phyloP scores from a whole-genome alignment of 2,888 invertebrate species.

The Eupithecia abbreviata region DNA sequence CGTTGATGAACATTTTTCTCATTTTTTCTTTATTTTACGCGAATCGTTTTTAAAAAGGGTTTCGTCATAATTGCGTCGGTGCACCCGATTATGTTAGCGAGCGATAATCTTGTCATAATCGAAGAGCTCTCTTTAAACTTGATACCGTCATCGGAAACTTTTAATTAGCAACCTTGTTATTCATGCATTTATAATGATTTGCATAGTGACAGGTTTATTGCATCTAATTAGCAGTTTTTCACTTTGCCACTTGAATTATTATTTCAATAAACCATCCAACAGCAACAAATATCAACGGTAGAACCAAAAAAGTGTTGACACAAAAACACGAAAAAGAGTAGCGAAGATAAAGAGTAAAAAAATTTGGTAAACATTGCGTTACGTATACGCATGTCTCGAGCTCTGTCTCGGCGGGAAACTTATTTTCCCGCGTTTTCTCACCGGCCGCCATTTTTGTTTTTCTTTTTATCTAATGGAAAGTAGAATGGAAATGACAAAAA shows the following conservation, averaged over 20 bases:
- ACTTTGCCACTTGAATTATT: neutral
- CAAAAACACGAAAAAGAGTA: constrained; percentile 41
- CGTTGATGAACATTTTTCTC: constrained; percentile 84
- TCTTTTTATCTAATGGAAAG: constrained; percentile 30
- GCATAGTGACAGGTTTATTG: constrained; percentile 20
- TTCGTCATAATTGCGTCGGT: constrained; percentile 82
- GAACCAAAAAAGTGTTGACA: constrained; percentile 39
- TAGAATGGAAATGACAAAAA: neutral
- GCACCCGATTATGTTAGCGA: constrained; percentile 74
- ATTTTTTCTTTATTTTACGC: constrained; percentile 82
- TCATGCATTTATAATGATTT: constrained; percentile 30
- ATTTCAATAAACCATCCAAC: constrained; percentile 12
- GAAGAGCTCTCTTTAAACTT: constrained; percentile 21
- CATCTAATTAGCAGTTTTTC: constrained; percentile 10
- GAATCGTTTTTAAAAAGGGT: constrained; percentile 84
- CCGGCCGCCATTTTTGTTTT: constrained; percentile 62
- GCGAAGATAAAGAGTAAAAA: constrained; percentile 55
- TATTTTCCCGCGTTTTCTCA: constrained; percentile 79
- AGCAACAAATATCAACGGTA: constrained; percentile 36
- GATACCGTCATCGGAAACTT: constrained; percentile 26
- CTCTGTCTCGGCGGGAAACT: constrained; percentile 77
- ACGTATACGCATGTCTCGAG: constrained; percentile 76
- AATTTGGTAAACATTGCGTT: constrained; percentile 70
- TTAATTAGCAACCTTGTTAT: constrained; percentile 23
- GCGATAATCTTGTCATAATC: constrained; percentile 63